A percentile compares a stretch with the other conserved stretches of the same genome.
Evolutionary conservation across 2,113 vertebrate genomes (phyloP).

Genomic region (Mungos mungo): DNA sequence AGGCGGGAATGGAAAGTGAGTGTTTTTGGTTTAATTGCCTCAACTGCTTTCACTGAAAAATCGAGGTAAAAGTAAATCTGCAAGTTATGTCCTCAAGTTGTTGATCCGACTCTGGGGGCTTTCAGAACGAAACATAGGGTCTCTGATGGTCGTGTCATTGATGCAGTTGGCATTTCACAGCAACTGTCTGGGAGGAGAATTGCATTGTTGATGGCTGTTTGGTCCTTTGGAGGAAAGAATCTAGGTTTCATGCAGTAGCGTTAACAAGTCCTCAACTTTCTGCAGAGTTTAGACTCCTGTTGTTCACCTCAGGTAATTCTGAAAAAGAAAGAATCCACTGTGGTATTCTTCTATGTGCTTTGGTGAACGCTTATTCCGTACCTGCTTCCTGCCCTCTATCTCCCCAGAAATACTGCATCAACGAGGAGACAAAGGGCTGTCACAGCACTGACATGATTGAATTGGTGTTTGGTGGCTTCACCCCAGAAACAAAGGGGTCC

Average conservation of each 20-base stretch:
- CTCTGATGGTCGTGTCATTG: neutral
- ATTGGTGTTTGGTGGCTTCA: slow-evolving; percentile 44
- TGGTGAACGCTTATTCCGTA: neutral
- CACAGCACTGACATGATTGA: slow-evolving; percentile 16
- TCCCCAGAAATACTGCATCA: neutral
- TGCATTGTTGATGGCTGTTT: neutral
- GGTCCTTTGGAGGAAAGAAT: neutral
- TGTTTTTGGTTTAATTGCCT: neutral
- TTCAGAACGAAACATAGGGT: neutral
- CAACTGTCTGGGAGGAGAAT: neutral
- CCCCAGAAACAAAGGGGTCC: slow-evolving; percentile 32
- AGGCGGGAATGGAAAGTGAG: neutral
- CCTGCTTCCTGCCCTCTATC: neutral
- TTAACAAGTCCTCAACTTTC: neutral
- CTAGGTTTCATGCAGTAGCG: fast-evolving
- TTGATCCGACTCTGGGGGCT: neutral
- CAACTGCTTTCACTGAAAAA: neutral
- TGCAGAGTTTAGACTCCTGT: neutral
- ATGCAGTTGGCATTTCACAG: fast-evolving
- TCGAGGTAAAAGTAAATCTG: neutral
- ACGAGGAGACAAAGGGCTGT: slow-evolving; percentile 13
- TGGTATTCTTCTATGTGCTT: neutral
- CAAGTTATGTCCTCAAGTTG: neutral
- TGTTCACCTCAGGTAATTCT: neutral
- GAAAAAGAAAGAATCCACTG: neutral